These are phyloP conservation scores for Papilio polytes DNA, from an alignment of 1,140 invertebrate genomes.

Conservation along the genomic window DNA sequence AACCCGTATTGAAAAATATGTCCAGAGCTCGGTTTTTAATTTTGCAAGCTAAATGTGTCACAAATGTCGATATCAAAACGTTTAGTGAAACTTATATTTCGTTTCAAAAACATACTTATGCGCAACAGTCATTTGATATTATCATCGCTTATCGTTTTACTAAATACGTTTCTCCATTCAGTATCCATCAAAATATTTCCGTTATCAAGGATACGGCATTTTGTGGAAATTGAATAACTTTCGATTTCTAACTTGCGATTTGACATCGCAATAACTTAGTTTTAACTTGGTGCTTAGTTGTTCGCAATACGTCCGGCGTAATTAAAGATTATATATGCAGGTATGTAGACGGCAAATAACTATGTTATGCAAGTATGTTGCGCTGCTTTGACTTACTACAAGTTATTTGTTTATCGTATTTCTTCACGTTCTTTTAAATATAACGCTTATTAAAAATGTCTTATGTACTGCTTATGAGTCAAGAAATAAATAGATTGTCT, in stretches of 20 bases:
- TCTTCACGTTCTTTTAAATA: not conserved
- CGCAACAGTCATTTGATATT: constrained; percentile 8
- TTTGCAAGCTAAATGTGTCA: not conserved
- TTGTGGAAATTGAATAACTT: constrained; percentile 36
- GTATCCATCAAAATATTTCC: constrained; percentile 19
- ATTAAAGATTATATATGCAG: constrained; percentile 29
- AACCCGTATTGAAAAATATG: not conserved
- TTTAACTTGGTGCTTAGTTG: not conserved
- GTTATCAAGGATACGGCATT: constrained; percentile 31
- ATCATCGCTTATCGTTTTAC: constrained; percentile 12
- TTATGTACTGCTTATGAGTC: constrained; percentile 10
- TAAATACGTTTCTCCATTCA: constrained; percentile 31
- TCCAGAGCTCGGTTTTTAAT: too few relatives aligned
- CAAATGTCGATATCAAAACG: not conserved
- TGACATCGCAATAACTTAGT: constrained; percentile 7
- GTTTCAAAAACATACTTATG: not conserved
- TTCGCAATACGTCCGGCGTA: not conserved
- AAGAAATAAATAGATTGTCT: constrained; percentile 3
- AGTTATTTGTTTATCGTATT: not conserved
- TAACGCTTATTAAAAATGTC: not conserved
- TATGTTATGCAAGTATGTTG: constrained; percentile 1
- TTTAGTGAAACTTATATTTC: not conserved
- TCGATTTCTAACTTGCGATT: constrained; percentile 32
- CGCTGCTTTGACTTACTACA: not conserved
- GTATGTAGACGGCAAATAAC: constrained; percentile 18